phyloP scores from a whole-genome alignment of 2,113 vertebrate species.

The Bostrychus sinensis region DNA sequence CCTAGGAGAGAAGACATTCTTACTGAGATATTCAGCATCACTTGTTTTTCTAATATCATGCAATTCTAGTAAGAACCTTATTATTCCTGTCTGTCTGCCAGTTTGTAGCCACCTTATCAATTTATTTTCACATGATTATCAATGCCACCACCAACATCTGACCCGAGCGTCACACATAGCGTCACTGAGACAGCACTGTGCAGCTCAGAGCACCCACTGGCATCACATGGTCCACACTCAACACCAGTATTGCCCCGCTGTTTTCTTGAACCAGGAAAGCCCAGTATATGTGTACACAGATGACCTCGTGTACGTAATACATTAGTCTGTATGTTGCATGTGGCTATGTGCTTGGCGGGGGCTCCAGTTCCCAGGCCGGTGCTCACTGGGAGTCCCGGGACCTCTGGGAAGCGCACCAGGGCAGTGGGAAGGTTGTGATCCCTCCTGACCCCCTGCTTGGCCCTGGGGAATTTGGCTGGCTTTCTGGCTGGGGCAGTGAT shows the following conservation, averaged over 20 bases:
- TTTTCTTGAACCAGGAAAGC: constrained; percentile 37
- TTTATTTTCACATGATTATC: background rate
- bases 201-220: constrained; percentile 1
- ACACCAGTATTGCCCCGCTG: constrained; percentile 8
- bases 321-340: background rate
- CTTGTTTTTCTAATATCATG: background rate
- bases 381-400: constrained; percentile 46
- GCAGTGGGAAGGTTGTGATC: constrained; percentile 78
- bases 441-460: constrained; percentile 48
- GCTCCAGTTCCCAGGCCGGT: constrained; percentile 78
- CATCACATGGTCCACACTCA: constrained; percentile 18
- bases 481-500: constrained; percentile 71
- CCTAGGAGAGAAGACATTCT: no score
- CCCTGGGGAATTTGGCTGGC: constrained; percentile 60
- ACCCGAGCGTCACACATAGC: constrained; percentile 45
- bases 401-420: constrained; percentile 70
- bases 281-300: constrained; percentile 1
- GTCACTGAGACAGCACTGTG: constrained; percentile 36
- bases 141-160: constrained; percentile 14
- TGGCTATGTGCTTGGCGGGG: constrained; percentile 45
- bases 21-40: no score
- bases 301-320: constrained; percentile 14
- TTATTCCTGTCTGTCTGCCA: constrained; percentile 23
- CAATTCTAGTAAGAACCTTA: constrained; percentile 2
- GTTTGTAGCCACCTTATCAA: constrained; percentile 1